Base-by-base conservation (phyloP, 2,113 vertebrate genomes). In the Vicugna pacos region DNA sequence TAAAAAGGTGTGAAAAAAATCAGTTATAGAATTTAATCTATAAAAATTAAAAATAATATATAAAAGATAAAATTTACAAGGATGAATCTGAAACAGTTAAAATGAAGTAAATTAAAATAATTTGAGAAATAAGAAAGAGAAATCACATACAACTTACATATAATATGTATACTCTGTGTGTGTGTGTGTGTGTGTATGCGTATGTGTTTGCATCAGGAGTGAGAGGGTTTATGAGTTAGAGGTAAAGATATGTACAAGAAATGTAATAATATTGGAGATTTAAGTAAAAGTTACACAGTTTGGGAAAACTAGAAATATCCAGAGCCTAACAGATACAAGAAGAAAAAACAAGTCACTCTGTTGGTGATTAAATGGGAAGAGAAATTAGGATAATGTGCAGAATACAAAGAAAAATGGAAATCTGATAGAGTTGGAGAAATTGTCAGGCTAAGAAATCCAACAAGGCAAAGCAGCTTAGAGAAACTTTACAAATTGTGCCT, bases 1-100 rank as follows among this genome's bases (percentile, higher is more conserved):
- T 32, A 56, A 79, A 48, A 26, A 67, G 38, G 11, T 12, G 64
- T 70, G 20, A 85, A 82, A 89, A 69, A 30, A 86, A 83, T 52
- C 1, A 30, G 32, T 48, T 50, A 26, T 17, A 62, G 14, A 84
- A 93, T 89, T 85, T 80, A 64, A 75, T 60, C 35, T 95, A 62
- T 20, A 62, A 62, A 75, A 72, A 38, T 42, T 64, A 62, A 76
- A 92, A 56, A 65, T 65, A 70, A 83, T 17, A 48, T 77, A 77
- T 52, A 54, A 30, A 70, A 56, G 26, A 83, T 83, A 70, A 69
- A 48, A 69, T 64, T 91, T 14, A 81, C 32, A 92, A 60, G 30
- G 4, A 92, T 85, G 6, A 69, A 67, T 89, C 60, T 81, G 77
- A 60, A 91, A 82, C 90, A 69, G 89, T 56, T 65, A 56, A 80